A percentile compares a stretch with the other conserved stretches of the same genome.
phyloP scores from a whole-genome alignment of 2,797 vertebrate genomes.

The Hypotaenidia okinawae region DNA sequence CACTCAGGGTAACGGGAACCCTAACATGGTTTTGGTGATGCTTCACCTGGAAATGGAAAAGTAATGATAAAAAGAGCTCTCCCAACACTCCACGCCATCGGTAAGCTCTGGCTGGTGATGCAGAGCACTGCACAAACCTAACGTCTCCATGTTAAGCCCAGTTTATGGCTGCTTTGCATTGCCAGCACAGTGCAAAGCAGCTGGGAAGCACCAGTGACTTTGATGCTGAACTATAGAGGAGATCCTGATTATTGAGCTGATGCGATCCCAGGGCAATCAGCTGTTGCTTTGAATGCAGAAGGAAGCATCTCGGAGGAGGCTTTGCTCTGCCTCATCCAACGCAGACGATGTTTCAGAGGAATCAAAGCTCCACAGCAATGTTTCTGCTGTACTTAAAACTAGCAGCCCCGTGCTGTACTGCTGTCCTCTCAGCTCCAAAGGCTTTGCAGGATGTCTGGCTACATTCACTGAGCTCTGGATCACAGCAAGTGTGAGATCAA shows the following conservation, averaged over 20 bases:
- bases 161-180: not conserved
- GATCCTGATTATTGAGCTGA: not conserved
- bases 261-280: fast-evolving
- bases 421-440: not conserved
- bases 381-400: not conserved
- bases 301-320: not conserved
- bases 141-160: not conserved
- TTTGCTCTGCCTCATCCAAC: not conserved
- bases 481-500: not conserved
- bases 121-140: not conserved
- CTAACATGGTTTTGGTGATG: fast-evolving
- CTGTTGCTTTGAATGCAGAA: not conserved
- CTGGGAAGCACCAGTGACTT: not conserved
- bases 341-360: fast-evolving
- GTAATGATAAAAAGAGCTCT: fast-evolving
- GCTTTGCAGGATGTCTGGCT: not conserved
- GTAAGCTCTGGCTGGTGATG: not conserved
- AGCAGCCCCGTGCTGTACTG: fast-evolving
- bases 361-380: not conserved
- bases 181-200: not conserved
- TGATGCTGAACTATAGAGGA: not conserved
- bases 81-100: not conserved
- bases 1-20: not conserved
- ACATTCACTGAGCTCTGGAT: fast-evolving
- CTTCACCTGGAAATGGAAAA: not conserved